These are phyloP conservation scores for Coregonus sp. DNA, from an alignment of 2,797 vertebrate genomes.

Conservation along the genomic window DNA sequence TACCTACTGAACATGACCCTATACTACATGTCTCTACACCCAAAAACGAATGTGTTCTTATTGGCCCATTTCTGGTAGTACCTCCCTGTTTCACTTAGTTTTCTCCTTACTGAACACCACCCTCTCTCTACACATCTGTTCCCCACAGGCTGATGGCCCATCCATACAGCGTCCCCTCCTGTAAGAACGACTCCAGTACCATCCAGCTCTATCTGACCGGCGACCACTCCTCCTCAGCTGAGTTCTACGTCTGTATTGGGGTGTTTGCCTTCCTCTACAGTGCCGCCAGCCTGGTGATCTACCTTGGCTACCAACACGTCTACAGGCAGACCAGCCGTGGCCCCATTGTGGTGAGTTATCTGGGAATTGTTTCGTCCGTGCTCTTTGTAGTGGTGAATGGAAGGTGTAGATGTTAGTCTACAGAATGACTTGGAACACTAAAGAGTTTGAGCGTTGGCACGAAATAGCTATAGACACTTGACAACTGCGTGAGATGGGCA, in stretches of 20 bases:
- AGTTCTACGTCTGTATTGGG: conserved; percentile 91
- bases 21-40: too few species aligned
- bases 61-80: too few species aligned
- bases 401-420: not conserved
- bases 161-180: conserved; percentile 60
- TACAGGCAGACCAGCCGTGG: conserved; percentile 83
- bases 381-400: not conserved
- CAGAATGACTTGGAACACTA: too few species aligned
- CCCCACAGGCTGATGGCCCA: conserved; percentile 73
- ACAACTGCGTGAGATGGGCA: too few species aligned
- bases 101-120: too few species aligned
- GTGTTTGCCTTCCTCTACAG: conserved; percentile 92
- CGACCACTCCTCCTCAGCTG: conserved; percentile 87
- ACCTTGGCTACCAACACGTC: conserved; percentile 86
- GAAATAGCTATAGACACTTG: too few species aligned
- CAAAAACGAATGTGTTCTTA: too few species aligned
- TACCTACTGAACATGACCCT: too few species aligned
- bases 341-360: conserved; percentile 80
- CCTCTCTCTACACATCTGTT: not conserved
- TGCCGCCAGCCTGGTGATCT: conserved; percentile 85
- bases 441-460: too few species aligned
- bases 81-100: too few species aligned
- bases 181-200: fast-evolving
- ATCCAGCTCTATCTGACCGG: conserved; percentile 75
- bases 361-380: not conserved